These are phyloP conservation scores for Oeneis ivallda DNA, from an alignment of 2,888 invertebrate genomes.

Conservation along the genomic window DNA sequence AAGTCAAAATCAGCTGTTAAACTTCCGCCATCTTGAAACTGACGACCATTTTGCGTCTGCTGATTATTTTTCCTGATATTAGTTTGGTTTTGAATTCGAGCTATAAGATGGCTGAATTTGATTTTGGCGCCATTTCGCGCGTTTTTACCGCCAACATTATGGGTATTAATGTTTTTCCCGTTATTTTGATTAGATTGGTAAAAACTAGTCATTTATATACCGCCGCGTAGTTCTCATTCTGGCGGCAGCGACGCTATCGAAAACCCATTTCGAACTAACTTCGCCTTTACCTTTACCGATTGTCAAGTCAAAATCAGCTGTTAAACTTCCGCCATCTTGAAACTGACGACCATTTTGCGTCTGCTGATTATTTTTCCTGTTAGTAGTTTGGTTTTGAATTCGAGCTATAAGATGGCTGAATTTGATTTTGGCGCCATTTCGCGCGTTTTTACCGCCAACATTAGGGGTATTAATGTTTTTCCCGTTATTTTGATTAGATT, in stretches of 20 bases:
- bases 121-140: no score
- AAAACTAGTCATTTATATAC: conserved; percentile 49
- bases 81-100: no score
- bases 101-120: no score
- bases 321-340: conserved; percentile 41
- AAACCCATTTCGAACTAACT: conserved; percentile 68
- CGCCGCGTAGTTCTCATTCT: conserved; percentile 61
- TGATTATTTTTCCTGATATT: conserved; percentile 41
- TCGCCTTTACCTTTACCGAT: conserved; percentile 53
- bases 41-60: conserved; percentile 36
- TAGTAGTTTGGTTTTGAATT: conserved; percentile 24
- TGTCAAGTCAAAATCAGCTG: conserved; percentile 49
- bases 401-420: no score
- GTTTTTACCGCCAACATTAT: no score
- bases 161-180: no score
- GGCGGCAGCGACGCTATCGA: conserved; percentile 64
- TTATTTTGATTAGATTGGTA: no score
- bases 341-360: conserved; percentile 36
- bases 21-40: conserved; percentile 41
- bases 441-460: no score
- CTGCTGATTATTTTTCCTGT: conserved; percentile 38
- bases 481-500: no score
- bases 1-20: conserved; percentile 48
- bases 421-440: no score
- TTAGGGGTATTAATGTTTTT: no score